Percentiles rank a stretch among this genome's conserved stretches.
phyloP scores from a whole-genome alignment of 1,140 invertebrate genomes.

The Maconellicoccus hirsutus region DNA sequence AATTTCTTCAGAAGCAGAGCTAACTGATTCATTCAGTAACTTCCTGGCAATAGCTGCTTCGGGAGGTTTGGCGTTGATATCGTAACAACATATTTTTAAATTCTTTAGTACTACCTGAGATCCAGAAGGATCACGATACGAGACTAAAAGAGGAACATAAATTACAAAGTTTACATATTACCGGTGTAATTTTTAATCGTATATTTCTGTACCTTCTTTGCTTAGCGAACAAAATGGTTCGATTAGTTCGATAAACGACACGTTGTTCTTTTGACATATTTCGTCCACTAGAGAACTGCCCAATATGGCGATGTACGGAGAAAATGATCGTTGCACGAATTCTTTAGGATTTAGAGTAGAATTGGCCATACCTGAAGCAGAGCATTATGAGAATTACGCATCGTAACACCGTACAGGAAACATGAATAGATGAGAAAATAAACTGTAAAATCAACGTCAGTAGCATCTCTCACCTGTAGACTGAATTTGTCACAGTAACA shows the following conservation, averaged over 20 bases:
- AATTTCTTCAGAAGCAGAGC: constrained; percentile 49
- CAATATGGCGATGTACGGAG: constrained; percentile 73
- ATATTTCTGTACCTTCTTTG: background rate
- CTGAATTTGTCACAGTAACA: no score
- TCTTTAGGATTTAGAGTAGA: constrained; percentile 60
- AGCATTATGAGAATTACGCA: no score
- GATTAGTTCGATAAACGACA: constrained; percentile 77
- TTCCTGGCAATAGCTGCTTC: constrained; percentile 70
- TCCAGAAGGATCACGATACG: constrained; percentile 70
- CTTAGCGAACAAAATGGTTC: constrained; percentile 68
- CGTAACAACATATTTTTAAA: constrained; percentile 65
- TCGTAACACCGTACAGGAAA: no score
- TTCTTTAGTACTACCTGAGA: constrained; percentile 56
- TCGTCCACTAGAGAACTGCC: constrained; percentile 68
- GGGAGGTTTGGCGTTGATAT: constrained; percentile 67
- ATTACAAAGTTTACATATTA: no score
- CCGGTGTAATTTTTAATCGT: background rate
- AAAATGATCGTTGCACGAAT: constrained; percentile 79
- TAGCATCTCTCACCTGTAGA: no score
- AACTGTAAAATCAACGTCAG: no score
- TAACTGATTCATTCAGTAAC: constrained; percentile 76
- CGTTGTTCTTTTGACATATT: constrained; percentile 78
- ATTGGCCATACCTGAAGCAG: constrained; percentile 48
- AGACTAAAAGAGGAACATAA: constrained; percentile 48
- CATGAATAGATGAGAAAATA: no score